Conservation (phyloP, 1,140 invertebrate genomes). For the Vanessa tameamea region DNA sequence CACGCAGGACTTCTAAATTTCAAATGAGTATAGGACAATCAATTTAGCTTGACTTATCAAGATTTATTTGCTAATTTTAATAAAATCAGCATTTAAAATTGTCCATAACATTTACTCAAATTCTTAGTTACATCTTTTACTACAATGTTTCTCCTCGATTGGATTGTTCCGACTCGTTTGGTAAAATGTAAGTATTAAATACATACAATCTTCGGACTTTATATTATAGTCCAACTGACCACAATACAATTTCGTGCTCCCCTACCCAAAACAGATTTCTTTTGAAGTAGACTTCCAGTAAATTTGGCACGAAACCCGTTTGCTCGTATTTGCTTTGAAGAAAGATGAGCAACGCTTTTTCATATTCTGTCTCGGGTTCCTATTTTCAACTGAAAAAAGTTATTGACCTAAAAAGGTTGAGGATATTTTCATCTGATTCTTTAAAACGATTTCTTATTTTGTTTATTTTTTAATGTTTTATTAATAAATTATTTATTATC, state of each 20-base stretch:
- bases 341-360: slow-evolving; percentile 34
- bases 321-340: slow-evolving; percentile 33
- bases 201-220: slow-evolving; percentile 8
- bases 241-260: slow-evolving; percentile 36
- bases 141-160: not conserved
- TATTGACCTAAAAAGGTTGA: not conserved
- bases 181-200: not conserved
- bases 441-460: not conserved
- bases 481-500: not conserved
- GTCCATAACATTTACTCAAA: not conserved
- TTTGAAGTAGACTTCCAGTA: slow-evolving; percentile 57
- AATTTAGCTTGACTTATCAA: no score
- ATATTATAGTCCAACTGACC: slow-evolving; percentile 37
- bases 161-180: not conserved
- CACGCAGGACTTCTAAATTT: no score
- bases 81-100: no score
- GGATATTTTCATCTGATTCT: not conserved
- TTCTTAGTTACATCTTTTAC: not conserved
- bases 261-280: slow-evolving; percentile 49
- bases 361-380: slow-evolving; percentile 33
- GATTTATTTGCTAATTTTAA: no score
- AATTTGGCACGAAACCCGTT: slow-evolving; percentile 52
- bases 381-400: slow-evolving; percentile 14
- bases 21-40: no score
- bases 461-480: not conserved